Conservation (phyloP, 2,888 invertebrate genomes). For the Andrena bucephala region DNA sequence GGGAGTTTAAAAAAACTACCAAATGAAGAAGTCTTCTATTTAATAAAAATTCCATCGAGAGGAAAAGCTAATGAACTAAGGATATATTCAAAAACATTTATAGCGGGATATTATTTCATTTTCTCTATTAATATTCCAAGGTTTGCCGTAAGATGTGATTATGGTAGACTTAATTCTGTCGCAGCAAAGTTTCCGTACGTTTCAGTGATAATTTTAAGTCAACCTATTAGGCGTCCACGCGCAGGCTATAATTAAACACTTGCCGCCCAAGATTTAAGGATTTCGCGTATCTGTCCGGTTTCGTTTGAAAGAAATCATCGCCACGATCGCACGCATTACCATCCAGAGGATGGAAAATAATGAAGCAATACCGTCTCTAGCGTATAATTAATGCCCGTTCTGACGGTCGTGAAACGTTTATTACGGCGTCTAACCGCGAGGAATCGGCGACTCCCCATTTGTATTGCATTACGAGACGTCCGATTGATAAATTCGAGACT, state of each 20-base stretch:
- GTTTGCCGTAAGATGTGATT: not conserved
- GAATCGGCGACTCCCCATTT: conserved; percentile 34
- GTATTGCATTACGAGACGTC: conserved; percentile 32
- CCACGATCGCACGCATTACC: not conserved
- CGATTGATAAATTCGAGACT: conserved; percentile 49
- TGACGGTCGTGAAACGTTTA: conserved; percentile 49
- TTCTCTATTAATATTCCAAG: not conserved
- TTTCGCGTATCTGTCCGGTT: not conserved
- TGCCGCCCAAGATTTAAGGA: conserved; percentile 9
- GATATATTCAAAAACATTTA: too few species aligned
- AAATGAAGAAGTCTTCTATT: too few species aligned
- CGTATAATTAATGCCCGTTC: conserved; percentile 44
- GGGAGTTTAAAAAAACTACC: too few species aligned
- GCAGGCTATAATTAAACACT: conserved; percentile 25
- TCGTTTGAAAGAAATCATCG: conserved; percentile 10
- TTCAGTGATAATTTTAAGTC: conserved; percentile 15
- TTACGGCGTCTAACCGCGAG: conserved; percentile 30
- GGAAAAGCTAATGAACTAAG: too few species aligned
- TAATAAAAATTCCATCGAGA: too few species aligned
- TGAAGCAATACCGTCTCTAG: conserved; percentile 24
- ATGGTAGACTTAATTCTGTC: not conserved
- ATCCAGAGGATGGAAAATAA: conserved; percentile 12
- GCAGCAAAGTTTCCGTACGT: not conserved
- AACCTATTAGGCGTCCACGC: not conserved
- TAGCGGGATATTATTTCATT: not conserved